These are phyloP conservation scores for Agelaius tricolor DNA, from an alignment of 2,113 vertebrate species.

Conservation along the genomic window DNA sequence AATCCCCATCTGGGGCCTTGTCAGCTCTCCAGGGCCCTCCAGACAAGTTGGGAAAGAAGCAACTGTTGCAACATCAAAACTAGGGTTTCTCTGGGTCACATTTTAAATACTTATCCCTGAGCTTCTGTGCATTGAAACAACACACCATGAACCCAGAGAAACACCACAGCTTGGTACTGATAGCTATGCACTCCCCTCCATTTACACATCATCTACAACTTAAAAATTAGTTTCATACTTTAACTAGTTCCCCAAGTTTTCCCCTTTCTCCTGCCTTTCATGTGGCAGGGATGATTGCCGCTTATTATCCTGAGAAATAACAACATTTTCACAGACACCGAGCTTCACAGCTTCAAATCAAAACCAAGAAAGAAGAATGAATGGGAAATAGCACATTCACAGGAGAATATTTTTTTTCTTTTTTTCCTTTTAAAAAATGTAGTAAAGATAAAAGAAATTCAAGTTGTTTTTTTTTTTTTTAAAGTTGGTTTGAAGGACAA, in stretches of 20 bases:
- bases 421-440: conserved; percentile 53
- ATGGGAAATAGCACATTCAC: conserved; percentile 66
- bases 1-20: neutral
- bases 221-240: conserved; percentile 60
- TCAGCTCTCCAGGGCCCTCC: neutral
- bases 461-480: conserved; percentile 44
- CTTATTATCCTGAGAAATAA: conserved; percentile 77
- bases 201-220: conserved; percentile 50
- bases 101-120: conserved; percentile 88
- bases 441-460: conserved; percentile 71
- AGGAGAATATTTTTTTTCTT: neutral
- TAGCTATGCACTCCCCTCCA: neutral
- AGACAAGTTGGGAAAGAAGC: conserved; percentile 49
- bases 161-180: conserved; percentile 13
- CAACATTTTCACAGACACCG: conserved; percentile 69
- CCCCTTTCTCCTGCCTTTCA: conserved; percentile 62
- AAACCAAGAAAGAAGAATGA: conserved; percentile 63
- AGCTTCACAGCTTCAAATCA: conserved; percentile 67
- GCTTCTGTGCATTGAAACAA: conserved; percentile 71
- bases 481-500: conserved; percentile 71
- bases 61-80: conserved; percentile 54
- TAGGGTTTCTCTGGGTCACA: conserved; percentile 71
- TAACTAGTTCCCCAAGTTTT: conserved; percentile 58
- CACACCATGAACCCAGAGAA: conserved; percentile 67
- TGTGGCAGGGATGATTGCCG: conserved; percentile 74